A percentile compares a stretch with the other conserved stretches of the same genome.
Conservation (phyloP, 2,888 invertebrate species). For the Cheiracanthium punctorium region DNA sequence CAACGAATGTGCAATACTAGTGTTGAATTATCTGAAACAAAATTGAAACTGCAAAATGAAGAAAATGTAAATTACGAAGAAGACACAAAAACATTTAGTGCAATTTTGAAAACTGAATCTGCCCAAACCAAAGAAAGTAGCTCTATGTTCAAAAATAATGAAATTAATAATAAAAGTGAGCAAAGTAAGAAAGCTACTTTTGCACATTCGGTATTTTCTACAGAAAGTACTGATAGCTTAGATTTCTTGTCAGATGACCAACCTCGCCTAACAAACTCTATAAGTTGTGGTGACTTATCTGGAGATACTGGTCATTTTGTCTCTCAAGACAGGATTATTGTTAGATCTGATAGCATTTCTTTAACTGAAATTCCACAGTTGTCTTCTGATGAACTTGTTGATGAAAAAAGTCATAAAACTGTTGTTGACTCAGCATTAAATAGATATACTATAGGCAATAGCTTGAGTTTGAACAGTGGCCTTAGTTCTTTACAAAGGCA, state of each 20-base stretch:
- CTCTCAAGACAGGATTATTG: constrained; percentile 30
- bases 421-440: constrained; percentile 39
- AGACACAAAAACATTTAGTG: background rate
- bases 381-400: constrained; percentile 23
- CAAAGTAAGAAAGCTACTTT: constrained; percentile 53
- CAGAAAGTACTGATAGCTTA: constrained; percentile 69
- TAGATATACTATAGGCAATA: constrained; percentile 59
- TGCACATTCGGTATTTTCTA: constrained; percentile 63
- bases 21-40: background rate
- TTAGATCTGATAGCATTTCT: constrained; percentile 60
- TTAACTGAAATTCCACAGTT: constrained; percentile 62
- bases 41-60: background rate
- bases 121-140: constrained; percentile 13
- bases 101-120: background rate
- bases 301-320: constrained; percentile 39
- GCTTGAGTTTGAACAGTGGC: constrained; percentile 68
- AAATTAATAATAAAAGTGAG: constrained; percentile 3
- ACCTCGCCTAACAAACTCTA: constrained; percentile 65
- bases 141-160: background rate
- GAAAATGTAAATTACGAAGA: background rate
- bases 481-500: constrained; percentile 65
- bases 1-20: background rate
- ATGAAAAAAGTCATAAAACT: constrained; percentile 36
- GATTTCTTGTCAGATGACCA: constrained; percentile 70
- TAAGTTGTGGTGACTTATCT: constrained; percentile 69